Base-by-base conservation (phyloP, 1,140 invertebrate genomes). In the Polypedilum pembai region DNA sequence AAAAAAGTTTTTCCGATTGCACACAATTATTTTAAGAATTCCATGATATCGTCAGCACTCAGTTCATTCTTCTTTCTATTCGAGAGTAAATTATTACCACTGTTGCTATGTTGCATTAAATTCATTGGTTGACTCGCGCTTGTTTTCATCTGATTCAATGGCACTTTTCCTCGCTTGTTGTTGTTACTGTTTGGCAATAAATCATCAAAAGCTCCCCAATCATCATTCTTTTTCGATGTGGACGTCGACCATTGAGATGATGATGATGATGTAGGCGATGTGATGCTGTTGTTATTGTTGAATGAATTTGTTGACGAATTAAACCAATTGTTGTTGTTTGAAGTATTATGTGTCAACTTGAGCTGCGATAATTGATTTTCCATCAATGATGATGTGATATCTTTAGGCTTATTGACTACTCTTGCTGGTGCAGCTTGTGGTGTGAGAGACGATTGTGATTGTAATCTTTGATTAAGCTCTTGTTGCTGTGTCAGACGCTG, bases 171-270 rank as follows among this genome's bases (percentile, higher is more conserved):
- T 33, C 24, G 24, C 17, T 69, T 69, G 8, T 69, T 69, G 8
- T 69, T 69, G 1, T 20, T 56, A n/a, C 45, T 69, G 65, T 69
- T 69, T 8, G 65, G 65, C 3, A 69, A 18, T 69, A 69, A 69
- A 20, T 69, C 65, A 69, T 69, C 65, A 21, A 69, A 69, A 18
- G 65, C 65, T 10, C 17, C 65, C 65, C 65, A 69, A 69, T 69
- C 65, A 12, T 69, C 65, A 18, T 69, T 18, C 65, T 69, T 69
- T 20, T 69, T 69, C 7, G 65, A 69, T 69, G 17, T 18, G 7
- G 65, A 1, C n/a, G 17, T 69, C n/a, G n/a, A n/a, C 17, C 17
- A 69, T 10, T 69, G 65, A n/a, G n/a, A n/a, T 18, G 17, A n/a
- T 1, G 45, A 18, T 21, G 65, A n/a, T 21, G 65, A 18, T 56